These are phyloP conservation scores for Oopsacas minuta DNA, from an alignment of 37 sponge, comb jelly and placozoan species.

Conservation along the genomic window DNA sequence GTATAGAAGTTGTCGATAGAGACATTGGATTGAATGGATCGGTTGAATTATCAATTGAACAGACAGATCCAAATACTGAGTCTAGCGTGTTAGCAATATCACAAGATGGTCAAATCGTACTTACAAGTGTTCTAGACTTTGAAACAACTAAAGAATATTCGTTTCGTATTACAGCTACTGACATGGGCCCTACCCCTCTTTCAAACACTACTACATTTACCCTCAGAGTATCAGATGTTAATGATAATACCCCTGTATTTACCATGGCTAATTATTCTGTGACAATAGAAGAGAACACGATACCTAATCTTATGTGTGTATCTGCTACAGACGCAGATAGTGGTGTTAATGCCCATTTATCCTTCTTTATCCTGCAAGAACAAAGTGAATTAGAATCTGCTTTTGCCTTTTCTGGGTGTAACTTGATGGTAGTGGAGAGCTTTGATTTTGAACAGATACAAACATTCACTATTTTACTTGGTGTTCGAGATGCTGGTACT, in stretches of 20 bases:
- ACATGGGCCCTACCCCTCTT: constrained; percentile 21
- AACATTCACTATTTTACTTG: background rate
- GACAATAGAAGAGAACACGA: constrained; percentile 27
- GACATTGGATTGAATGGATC: background rate
- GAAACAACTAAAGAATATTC: constrained; percentile 21
- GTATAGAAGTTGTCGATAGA: background rate
- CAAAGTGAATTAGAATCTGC: background rate
- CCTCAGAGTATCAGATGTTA: constrained; percentile 35
- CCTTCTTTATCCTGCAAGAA: background rate
- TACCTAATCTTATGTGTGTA: constrained; percentile 25
- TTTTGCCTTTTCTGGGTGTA: background rate
- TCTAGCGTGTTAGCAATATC: constrained; percentile 21
- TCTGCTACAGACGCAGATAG: constrained; percentile 35
- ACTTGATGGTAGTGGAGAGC: background rate
- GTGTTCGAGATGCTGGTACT: constrained; percentile 23
- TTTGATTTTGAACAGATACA: background rate
- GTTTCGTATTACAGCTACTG: constrained; percentile 32
- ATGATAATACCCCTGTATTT: constrained; percentile 46
- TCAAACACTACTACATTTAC: constrained; percentile 26
- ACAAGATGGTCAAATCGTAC: constrained; percentile 26
- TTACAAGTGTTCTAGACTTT: constrained; percentile 29
- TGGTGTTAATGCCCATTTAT: background rate
- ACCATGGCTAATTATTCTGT: background rate
- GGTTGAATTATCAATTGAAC: background rate
- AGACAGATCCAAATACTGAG: background rate